These are phyloP conservation scores for Ornithoptera priamus DNA, from an alignment of 2,888 invertebrate genomes.

Conservation along the genomic window DNA sequence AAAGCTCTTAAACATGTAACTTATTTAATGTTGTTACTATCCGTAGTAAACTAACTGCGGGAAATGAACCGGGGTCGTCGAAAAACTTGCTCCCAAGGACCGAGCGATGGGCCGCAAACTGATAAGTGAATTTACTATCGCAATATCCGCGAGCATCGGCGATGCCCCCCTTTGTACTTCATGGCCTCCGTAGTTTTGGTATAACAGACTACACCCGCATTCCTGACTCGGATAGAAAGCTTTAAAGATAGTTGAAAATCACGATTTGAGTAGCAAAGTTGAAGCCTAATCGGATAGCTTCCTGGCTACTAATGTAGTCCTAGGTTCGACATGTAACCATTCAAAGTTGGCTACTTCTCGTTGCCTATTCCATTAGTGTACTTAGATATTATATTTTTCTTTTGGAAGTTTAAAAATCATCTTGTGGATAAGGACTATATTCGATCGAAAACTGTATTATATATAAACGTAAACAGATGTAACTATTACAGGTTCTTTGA, in stretches of 20 bases:
- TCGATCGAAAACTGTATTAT: too few species aligned
- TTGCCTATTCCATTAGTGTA: too few species aligned
- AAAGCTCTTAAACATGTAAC: neutral
- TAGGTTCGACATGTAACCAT: too few species aligned
- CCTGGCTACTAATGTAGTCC: too few species aligned
- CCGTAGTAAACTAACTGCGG: slow-evolving; percentile 39
- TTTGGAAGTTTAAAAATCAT: too few species aligned
- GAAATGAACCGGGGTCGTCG: slow-evolving; percentile 52
- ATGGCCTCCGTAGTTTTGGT: slow-evolving; percentile 25
- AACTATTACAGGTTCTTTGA: too few species aligned
- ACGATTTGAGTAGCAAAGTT: slow-evolving; percentile 11
- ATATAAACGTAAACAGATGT: too few species aligned
- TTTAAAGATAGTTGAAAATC: slow-evolving; percentile 19
- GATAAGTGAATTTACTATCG: slow-evolving; percentile 66
- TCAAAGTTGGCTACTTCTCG: too few species aligned
- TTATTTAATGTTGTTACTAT: slow-evolving; percentile 13
- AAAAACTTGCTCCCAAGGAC: slow-evolving; percentile 57
- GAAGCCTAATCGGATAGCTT: too few species aligned
- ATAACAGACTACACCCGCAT: slow-evolving; percentile 26
- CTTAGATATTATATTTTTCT: too few species aligned
- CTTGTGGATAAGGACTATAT: too few species aligned
- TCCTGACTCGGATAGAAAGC: slow-evolving; percentile 5
- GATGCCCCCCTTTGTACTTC: slow-evolving; percentile 31
- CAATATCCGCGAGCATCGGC: slow-evolving; percentile 44
- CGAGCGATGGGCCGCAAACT: slow-evolving; percentile 35